Evolutionary conservation across 2,797 vertebrate genomes (phyloP).

Genomic region (Onychomys arenicola): DNA sequence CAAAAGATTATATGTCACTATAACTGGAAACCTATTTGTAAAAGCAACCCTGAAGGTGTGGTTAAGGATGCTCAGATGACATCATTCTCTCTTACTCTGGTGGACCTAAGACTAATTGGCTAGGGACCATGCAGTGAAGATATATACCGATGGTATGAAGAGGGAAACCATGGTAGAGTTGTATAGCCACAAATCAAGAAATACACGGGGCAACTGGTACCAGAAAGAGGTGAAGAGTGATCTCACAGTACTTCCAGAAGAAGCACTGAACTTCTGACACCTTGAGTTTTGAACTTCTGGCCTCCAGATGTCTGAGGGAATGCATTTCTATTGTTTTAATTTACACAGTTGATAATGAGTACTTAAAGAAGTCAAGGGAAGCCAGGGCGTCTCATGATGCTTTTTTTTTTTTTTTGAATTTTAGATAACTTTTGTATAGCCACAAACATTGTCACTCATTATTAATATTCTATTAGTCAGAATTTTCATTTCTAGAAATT

Average conservation of each 20-base stretch:
- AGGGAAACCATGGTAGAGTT: neutral
- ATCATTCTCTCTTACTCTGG: neutral
- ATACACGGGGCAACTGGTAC: neutral
- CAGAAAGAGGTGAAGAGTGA: neutral
- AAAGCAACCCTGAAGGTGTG: neutral
- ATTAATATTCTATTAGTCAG: neutral
- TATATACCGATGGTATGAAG: neutral
- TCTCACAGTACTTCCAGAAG: neutral
- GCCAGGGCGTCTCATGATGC: neutral
- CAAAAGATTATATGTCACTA: neutral
- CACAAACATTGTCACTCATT: slow-evolving; percentile 1
- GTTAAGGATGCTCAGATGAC: neutral
- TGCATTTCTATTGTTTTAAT: neutral
- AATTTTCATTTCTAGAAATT: neutral
- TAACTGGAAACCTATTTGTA: neutral
- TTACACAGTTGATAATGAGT: neutral
- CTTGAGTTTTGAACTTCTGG: neutral
- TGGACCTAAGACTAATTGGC: neutral
- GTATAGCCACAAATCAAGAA: neutral
- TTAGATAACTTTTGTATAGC: neutral
- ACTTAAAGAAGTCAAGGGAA: neutral
- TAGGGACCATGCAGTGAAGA: neutral
- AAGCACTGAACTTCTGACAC: neutral
- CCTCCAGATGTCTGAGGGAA: neutral
- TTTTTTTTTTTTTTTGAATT: neutral